phyloP scores from a whole-genome alignment of 2,888 invertebrate genomes.

The Leucozona laternaria region DNA sequence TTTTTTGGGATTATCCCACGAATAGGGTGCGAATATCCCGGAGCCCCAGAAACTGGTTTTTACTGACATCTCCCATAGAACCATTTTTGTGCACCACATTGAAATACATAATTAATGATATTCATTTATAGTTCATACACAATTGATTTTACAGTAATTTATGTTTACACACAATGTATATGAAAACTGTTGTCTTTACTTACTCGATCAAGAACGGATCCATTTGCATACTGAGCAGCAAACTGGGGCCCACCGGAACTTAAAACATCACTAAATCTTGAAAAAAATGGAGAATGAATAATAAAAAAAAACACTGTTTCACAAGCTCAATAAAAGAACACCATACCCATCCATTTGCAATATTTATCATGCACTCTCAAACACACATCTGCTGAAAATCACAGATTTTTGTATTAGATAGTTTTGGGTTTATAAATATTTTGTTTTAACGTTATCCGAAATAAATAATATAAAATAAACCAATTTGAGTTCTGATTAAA shows the following conservation, averaged over 20 bases:
- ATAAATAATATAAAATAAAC: constrained; percentile 37
- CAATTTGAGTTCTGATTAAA: constrained; percentile 31
- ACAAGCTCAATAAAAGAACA: background rate
- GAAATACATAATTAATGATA: too few relatives aligned
- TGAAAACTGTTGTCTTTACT: too few relatives aligned
- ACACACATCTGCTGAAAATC: constrained; percentile 25
- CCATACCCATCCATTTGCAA: constrained; percentile 49
- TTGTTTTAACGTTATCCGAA: background rate
- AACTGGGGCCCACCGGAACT: constrained; percentile 38
- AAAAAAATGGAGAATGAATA: background rate
- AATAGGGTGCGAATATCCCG: too few relatives aligned
- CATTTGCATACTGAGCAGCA: constrained; percentile 65
- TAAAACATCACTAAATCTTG: constrained; percentile 23
- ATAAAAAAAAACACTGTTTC: background rate
- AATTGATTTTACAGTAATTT: too few relatives aligned
- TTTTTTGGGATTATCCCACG: too few relatives aligned
- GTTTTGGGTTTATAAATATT: background rate
- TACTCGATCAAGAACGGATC: constrained; percentile 65
- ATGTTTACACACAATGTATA: too few relatives aligned
- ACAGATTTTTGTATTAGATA: background rate
- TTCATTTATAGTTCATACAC: too few relatives aligned
- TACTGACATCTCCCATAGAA: too few relatives aligned
- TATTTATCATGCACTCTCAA: background rate
- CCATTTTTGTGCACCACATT: too few relatives aligned
- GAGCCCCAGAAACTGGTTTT: too few relatives aligned